Evolutionary conservation across 2,888 invertebrate species (phyloP), one percentile per base, ranked within the genome.

Genomic region (Synergus umbraculus): DNA sequence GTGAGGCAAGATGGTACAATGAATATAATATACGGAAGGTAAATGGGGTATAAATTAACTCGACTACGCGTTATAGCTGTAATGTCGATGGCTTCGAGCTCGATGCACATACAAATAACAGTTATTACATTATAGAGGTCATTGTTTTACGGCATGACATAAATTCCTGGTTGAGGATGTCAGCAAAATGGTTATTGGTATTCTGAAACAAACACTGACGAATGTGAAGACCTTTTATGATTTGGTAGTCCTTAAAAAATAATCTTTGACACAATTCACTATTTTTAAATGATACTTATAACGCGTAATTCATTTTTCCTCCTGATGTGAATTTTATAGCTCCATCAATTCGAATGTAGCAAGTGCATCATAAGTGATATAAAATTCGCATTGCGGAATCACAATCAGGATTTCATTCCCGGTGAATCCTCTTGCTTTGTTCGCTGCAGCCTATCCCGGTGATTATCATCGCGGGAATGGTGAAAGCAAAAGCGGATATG

Each of bases 401-500:
- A 44, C 29, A 77, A 64, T 77, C 10, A 77, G 12, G 46, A 65
- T 77, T 77, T 65, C 29, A 65, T 46, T 64, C 44, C 77, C 18
- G 49, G 37, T 54, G n/a, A 73, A 73, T 73, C 15, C 73, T 73
- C 54, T 54, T 73, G 54, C 54, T 54, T 73, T 54, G 73, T 73
- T 54, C 41, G 49, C 5, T 73, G 37, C 15, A 73, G 49, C 29
- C 54, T 54, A 73, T 73, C 73, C 54, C 10, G 73, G n/a, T 77
- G 76, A 85, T 86, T 85, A 83, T 85, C 67, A 84, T 84, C 82
- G 83, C 83, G 84, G 80, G 81, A 86, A 82, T 81, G 85, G 87
- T 87, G 88, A 88, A 88, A 87, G 88, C 87, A 87, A 86, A 86
- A 85, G 87, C 86, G 87, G 85, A 87, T 86, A 84, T 80, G 80